Base-by-base conservation (phyloP, 2,888 invertebrate genomes). In the Eurytoma californica region DNA sequence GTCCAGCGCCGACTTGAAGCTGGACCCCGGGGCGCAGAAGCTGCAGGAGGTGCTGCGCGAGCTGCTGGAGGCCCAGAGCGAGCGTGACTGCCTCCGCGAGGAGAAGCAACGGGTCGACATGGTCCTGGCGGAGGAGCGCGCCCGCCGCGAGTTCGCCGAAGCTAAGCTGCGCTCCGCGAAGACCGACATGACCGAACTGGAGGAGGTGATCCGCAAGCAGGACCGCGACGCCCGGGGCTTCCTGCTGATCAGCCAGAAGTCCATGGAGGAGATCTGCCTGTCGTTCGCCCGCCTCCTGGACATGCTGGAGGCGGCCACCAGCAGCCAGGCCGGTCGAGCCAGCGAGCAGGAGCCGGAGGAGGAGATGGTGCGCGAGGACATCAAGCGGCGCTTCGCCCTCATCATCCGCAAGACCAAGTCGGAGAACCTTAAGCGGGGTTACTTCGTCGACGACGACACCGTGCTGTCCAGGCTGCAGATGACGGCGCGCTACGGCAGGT, bases 321-420 rank as follows among this genome's bases (percentile, higher is more conserved):
- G 67, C 14, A 49, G 28, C 18, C 49, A 14, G 5, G 67, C 55
- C 9, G 18, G 80, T 63, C 13, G 76, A 5, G 39, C 16, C 18
- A 47, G 63, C 39, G 39, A 39, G 39, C 12, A 13, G 18, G 47
- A 47, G 3, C 7, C 18, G 49, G 63, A 78, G 51, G 51, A 65
- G 74, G 30, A 80, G 72, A 28, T 70, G 18, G 30, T 55, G n/a
- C 72, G 75, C 39, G 83, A 82, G 3, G 85, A 86, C 7, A 86
- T 89, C 58, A 85, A 83, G 58, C 82, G 83, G 24, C 83, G 83
- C 13, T 82, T 90, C 12, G 84, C 84, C 0, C 84, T 84, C 13
- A 82, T 89, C 3, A 86, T 90, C n/a, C 84, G 89, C 0, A 86
- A 89, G 70, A 88, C 89, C 3, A 89, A 89, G 72, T 90, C 90